Evolutionary conservation across 2,888 invertebrate species (phyloP).

Genomic region (Asteroscopus sphinx): DNA sequence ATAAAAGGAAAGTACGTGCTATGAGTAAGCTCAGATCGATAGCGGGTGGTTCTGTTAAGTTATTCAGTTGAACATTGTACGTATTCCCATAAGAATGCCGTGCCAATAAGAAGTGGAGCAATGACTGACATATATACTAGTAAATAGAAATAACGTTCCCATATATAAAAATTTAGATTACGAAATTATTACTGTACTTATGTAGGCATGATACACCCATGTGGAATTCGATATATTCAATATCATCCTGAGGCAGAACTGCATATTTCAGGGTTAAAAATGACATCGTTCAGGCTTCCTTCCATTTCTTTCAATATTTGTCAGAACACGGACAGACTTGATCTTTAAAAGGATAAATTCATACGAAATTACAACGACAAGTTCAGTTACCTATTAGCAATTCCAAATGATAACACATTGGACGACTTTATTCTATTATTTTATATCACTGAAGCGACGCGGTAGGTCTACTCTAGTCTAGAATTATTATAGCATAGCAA

Average conservation of each 20-base stretch:
- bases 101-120: slow-evolving; percentile 39
- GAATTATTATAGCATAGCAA: background rate
- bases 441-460: background rate
- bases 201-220: background rate
- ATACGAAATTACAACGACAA: background rate
- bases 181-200: background rate
- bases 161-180: background rate
- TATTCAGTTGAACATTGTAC: slow-evolving; percentile 23
- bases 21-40: slow-evolving; percentile 31
- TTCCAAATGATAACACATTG: background rate
- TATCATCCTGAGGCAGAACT: no score
- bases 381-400: background rate
- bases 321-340: no score
- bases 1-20: slow-evolving; percentile 23
- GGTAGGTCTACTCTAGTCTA: slow-evolving; percentile 9
- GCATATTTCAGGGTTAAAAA: no score
- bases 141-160: background rate
- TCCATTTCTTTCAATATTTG: no score
- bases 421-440: no score
- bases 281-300: no score
- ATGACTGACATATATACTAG: slow-evolving; percentile 21
- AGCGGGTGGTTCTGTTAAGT: slow-evolving; percentile 13
- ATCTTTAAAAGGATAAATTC: no score
- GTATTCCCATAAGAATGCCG: slow-evolving; percentile 4
- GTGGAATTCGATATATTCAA: no score